These are phyloP conservation scores for Rhorus exstirpatorius DNA, from an alignment of 2,888 invertebrate genomes.

Conservation along the genomic window DNA sequence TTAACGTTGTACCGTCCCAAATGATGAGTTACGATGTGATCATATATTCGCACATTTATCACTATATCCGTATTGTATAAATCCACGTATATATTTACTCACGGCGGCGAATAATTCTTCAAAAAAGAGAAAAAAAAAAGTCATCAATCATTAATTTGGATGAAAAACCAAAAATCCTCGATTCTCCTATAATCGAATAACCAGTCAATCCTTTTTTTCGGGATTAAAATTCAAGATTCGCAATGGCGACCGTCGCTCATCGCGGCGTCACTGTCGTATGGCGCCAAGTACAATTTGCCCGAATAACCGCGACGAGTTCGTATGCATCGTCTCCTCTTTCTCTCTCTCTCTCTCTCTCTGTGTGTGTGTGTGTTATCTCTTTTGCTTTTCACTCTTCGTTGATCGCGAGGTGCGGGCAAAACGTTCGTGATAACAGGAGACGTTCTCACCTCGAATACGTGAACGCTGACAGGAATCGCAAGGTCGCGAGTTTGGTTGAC, in stretches of 20 bases:
- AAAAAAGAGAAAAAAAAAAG: too few relatives aligned
- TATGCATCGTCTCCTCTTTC: slow-evolving; percentile 66
- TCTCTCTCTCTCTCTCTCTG: slow-evolving; percentile 11
- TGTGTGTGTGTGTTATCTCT: background rate
- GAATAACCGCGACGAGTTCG: slow-evolving; percentile 55
- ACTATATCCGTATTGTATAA: too few relatives aligned
- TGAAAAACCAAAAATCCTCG: too few relatives aligned
- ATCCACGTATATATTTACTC: too few relatives aligned
- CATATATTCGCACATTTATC: background rate
- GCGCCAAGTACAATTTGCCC: slow-evolving; percentile 46
- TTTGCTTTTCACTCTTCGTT: background rate
- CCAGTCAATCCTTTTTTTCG: too few relatives aligned
- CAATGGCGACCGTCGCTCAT: slow-evolving; percentile 16
- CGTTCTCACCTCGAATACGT: slow-evolving; percentile 79
- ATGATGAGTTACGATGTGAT: too few relatives aligned
- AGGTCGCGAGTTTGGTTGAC: slow-evolving; percentile 30
- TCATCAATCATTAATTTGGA: too few relatives aligned
- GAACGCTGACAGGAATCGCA: slow-evolving; percentile 78
- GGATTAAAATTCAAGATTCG: slow-evolving; percentile 10
- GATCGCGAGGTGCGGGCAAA: slow-evolving; percentile 34
- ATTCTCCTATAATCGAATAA: too few relatives aligned
- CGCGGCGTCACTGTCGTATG: slow-evolving; percentile 1
- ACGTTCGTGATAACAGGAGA: slow-evolving; percentile 78
- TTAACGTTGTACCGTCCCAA: too few relatives aligned
- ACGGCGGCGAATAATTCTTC: too few relatives aligned